Conservation (phyloP, 2,113 vertebrate genomes). For the Oryzias curvinotus region DNA sequence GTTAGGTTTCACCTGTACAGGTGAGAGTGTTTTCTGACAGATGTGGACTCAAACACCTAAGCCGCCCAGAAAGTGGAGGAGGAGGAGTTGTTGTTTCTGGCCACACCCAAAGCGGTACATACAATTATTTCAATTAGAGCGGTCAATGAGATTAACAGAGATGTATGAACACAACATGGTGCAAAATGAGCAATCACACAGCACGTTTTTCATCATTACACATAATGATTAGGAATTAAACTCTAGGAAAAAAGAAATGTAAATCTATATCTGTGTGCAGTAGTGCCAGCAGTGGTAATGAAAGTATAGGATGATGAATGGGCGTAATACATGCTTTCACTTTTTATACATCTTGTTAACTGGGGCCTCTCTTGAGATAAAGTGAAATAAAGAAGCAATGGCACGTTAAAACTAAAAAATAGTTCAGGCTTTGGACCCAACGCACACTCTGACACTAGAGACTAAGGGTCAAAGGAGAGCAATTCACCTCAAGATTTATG, state of each 20-base stretch:
- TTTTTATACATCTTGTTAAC: slow-evolving; percentile 78
- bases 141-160: slow-evolving; percentile 71
- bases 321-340: slow-evolving; percentile 70
- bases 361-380: slow-evolving; percentile 57
- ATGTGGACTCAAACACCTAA: neutral
- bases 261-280: slow-evolving; percentile 63
- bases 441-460: too few species aligned
- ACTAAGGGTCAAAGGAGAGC: too few species aligned
- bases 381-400: slow-evolving; percentile 63
- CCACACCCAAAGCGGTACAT: slow-evolving; percentile 1
- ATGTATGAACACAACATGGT: slow-evolving; percentile 66
- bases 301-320: slow-evolving; percentile 75
- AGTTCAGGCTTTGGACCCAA: too few species aligned
- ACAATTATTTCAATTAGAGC: slow-evolving; percentile 41
- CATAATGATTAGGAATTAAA: slow-evolving; percentile 76
- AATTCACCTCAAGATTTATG: too few species aligned
- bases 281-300: slow-evolving; percentile 64
- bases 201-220: slow-evolving; percentile 74
- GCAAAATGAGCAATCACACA: slow-evolving; percentile 63
- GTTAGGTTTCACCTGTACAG: slow-evolving; percentile 6
- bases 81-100: neutral
- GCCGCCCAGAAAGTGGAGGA: neutral
- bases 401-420: slow-evolving; percentile 33
- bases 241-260: slow-evolving; percentile 30
- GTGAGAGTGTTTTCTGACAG: neutral